A percentile compares a stretch with the other conserved stretches of the same genome.
phyloP scores from a whole-genome alignment of 2,888 invertebrate species.

The Drosophila melanocephala region DNA sequence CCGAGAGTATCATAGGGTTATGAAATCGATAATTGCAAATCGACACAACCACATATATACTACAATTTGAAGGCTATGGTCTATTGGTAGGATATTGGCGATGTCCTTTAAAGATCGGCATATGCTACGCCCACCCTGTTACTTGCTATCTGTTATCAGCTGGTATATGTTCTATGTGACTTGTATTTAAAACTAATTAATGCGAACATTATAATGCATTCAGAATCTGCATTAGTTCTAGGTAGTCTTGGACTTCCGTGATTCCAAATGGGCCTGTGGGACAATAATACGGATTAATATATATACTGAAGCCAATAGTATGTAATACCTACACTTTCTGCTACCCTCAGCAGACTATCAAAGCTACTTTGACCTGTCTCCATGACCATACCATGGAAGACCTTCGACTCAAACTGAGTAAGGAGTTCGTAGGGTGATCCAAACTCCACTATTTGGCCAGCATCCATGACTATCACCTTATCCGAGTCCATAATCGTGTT shows the following conservation, averaged over 20 bases:
- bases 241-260: constrained; percentile 37
- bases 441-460: constrained; percentile 89
- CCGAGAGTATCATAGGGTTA: too few relatives aligned
- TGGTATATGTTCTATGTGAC: constrained; percentile 17
- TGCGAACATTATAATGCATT: constrained; percentile 1
- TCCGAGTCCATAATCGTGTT: constrained; percentile 91
- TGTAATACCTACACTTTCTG: constrained; percentile 86
- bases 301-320: fast-evolving
- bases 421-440: constrained; percentile 88
- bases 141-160: background rate
- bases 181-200: constrained; percentile 12
- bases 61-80: too few relatives aligned
- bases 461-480: constrained; percentile 89
- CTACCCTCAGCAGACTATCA: constrained; percentile 88
- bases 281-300: background rate
- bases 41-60: too few relatives aligned
- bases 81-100: too few relatives aligned
- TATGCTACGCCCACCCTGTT: too few relatives aligned
- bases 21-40: too few relatives aligned
- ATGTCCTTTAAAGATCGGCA: too few relatives aligned
- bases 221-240: background rate
- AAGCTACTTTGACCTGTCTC: constrained; percentile 63
- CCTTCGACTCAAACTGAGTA: constrained; percentile 85
- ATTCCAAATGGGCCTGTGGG: constrained; percentile 36
- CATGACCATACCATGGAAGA: constrained; percentile 85